Percentiles rank a stretch among this genome's conserved stretches.
Evolutionary conservation across 2,888 invertebrate species (phyloP).

Genomic region (Tetanocera ferruginea): DNA sequence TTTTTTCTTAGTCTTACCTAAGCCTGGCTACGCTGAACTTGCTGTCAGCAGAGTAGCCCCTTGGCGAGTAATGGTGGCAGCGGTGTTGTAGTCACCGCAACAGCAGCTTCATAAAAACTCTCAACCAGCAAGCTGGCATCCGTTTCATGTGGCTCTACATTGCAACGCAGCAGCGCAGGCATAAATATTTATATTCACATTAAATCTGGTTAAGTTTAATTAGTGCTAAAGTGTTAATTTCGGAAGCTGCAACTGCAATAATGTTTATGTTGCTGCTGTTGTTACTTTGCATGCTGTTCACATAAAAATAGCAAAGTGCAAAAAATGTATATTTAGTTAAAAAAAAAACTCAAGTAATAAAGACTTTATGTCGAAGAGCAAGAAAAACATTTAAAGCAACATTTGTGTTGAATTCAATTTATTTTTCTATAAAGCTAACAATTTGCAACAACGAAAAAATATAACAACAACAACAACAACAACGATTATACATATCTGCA

Average conservation of each 20-base stretch:
- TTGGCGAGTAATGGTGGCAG: background rate
- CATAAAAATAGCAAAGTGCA: slow-evolving; percentile 37
- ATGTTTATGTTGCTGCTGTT: background rate
- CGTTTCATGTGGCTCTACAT: background rate
- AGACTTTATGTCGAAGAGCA: background rate
- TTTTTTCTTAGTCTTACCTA: slow-evolving; percentile 2
- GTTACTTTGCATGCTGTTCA: slow-evolving; percentile 1
- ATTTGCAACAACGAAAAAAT: background rate
- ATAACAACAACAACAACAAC: background rate
- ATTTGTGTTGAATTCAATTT: background rate
- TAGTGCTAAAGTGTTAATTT: slow-evolving; percentile 47
- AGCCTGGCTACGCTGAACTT: background rate
- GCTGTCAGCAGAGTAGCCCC: background rate
- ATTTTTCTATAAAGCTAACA: background rate
- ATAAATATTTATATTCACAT: slow-evolving; percentile 43
- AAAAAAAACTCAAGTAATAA: background rate
- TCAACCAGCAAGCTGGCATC: slow-evolving; percentile 30
- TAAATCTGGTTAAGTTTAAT: slow-evolving; percentile 46
- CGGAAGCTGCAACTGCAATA: slow-evolving; percentile 37
- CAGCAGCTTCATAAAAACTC: slow-evolving; percentile 12
- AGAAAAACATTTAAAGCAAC: slow-evolving; percentile 23
- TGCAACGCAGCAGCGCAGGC: background rate
- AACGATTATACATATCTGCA: background rate
- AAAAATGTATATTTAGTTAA: background rate
- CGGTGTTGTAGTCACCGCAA: background rate